Percentiles rank a stretch among this genome's conserved stretches.
Conservation (phyloP, 2,888 invertebrate species). For the Cheilosia scutellata region DNA sequence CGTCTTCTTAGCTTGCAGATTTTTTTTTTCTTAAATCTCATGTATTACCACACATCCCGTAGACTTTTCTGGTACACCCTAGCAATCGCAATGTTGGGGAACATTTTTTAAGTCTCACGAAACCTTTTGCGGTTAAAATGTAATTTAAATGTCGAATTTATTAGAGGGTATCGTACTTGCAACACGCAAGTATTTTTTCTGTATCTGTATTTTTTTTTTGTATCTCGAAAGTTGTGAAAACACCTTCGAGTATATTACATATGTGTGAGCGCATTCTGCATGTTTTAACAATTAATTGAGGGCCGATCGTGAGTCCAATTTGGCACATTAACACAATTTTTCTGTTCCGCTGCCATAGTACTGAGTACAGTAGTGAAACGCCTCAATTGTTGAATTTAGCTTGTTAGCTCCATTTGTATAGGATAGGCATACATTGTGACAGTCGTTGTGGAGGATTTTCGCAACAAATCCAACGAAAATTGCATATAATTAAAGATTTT, state of each 20-base stretch:
- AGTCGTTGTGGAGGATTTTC: conserved; percentile 13
- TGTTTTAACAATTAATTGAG: conserved; percentile 73
- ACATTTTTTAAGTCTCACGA: conserved; percentile 47
- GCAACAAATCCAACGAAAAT: conserved; percentile 29
- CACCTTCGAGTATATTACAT: neutral
- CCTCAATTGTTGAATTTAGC: conserved; percentile 15
- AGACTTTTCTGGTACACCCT: conserved; percentile 18
- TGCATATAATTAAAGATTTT: conserved; percentile 23
- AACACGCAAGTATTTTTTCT: conserved; percentile 1
- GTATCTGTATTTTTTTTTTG: neutral
- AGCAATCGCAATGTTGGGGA: conserved; percentile 4
- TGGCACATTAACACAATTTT: conserved; percentile 65
- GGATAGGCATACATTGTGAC: no score
- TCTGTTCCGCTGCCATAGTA: conserved; percentile 27
- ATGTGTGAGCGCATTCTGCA: conserved; percentile 37
- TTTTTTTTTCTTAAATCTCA: conserved; percentile 25
- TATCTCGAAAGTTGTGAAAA: conserved; percentile 34
- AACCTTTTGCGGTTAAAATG: conserved; percentile 39
- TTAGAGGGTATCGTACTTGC: conserved; percentile 1
- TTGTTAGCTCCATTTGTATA: conserved; percentile 13
- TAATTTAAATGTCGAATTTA: conserved; percentile 55
- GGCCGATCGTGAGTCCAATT: conserved; percentile 71
- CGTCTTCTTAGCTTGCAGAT: conserved; percentile 30
- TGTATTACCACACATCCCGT: conserved; percentile 29
- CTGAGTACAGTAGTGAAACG: conserved; percentile 29